Base-by-base conservation (phyloP, 1,140 invertebrate species). In the Hesperophylax magnus region DNA sequence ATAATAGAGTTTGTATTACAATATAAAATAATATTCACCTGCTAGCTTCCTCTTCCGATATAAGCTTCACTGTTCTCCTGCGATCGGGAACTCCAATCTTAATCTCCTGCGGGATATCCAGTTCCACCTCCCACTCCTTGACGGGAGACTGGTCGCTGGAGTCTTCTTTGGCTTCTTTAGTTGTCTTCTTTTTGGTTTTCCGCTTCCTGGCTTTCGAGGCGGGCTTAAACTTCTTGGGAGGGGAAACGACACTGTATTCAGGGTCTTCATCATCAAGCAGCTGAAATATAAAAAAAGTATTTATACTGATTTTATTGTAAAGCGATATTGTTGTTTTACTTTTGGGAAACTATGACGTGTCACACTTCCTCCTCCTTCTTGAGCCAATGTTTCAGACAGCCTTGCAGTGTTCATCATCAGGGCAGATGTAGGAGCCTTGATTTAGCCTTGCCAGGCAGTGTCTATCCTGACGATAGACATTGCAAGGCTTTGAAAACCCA, bases 81-180 rank as follows among this genome's bases (percentile, higher is more conserved):
- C 65, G 54, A 17, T 79, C 77, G 0, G 61, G 52, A 71, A 69
- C 77, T 31, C 65, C 77, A 11, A 71, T 18, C n/a, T 27, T 27
- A 0, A 69, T 39, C 27, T 79, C 77, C 15, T n/a, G 52, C 34
- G 77, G 77, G 22, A 79, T 78, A 9, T 47, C 74, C 27, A 77
- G 58, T 52, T 47, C 31, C 67, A 71, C 67, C 18, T 71, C 39
- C 31, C 39, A 71, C 39, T 71, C 67, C 31, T 61, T 61, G 9
- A 14, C 24, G 22, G n/a, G 31, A 22, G 69, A 47, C 39, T 47
- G 39, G 39, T 47, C 11, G 11, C 9, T 14, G 39, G 39, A 14
- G 39, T 47, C 39, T 14, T 47, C 20, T 31, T 54, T 22, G 17
- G 31, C 17, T 53, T 17, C 20, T 20, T 72, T 72, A 34, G n/a